These are phyloP conservation scores for Siniperca scherzeri DNA, from an alignment of 2,797 vertebrate genomes.

Conservation along the genomic window DNA sequence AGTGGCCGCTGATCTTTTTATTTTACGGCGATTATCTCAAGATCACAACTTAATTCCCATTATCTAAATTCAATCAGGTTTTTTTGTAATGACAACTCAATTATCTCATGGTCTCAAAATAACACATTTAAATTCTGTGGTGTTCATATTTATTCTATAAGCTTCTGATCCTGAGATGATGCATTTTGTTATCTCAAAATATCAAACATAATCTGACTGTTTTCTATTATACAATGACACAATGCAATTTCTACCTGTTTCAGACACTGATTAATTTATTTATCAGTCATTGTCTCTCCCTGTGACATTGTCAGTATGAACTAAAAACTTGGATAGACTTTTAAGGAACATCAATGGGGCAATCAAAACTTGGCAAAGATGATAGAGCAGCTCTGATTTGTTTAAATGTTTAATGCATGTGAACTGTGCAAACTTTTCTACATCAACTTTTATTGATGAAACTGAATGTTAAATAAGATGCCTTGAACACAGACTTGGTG, in stretches of 20 bases:
- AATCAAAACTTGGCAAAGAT: neutral
- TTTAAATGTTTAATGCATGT: conserved; percentile 4
- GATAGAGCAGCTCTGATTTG: neutral
- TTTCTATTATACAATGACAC: neutral
- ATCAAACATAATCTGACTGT: neutral
- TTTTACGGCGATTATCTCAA: conserved; percentile 22
- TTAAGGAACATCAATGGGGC: neutral
- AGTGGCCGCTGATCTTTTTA: conserved; percentile 2
- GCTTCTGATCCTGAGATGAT: conserved; percentile 3
- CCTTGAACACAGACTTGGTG: neutral
- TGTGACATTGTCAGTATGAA: neutral
- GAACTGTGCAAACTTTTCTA: conserved; percentile 17
- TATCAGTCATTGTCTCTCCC: neutral
- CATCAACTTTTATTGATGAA: neutral
- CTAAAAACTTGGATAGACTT: neutral
- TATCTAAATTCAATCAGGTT: conserved; percentile 21
- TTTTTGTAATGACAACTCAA: conserved; percentile 14
- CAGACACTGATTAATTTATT: neutral
- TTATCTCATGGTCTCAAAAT: conserved; percentile 25
- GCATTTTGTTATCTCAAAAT: conserved; percentile 7
- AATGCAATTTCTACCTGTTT: conserved; percentile 14
- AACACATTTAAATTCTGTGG: neutral
- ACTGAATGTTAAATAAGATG: neutral
- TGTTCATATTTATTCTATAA: conserved; percentile 1
- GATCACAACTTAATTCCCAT: conserved; percentile 40